These are phyloP conservation scores for Grammomys dolichurus DNA, from an alignment of 2,113 vertebrate genomes.

Conservation along the genomic window DNA sequence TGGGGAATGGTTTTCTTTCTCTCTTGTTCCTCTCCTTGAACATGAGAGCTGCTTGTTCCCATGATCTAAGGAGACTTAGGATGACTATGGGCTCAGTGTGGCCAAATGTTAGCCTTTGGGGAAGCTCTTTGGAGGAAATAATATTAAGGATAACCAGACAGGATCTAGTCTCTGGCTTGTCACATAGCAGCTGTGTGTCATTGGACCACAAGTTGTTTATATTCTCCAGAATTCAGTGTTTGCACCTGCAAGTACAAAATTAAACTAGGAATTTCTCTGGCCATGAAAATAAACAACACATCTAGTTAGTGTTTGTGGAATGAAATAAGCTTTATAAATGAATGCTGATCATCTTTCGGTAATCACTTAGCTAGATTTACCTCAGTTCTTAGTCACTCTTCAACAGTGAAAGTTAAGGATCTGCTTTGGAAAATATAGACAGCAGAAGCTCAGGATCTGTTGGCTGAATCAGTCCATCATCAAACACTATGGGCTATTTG, in stretches of 20 bases:
- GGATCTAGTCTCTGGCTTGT: background rate
- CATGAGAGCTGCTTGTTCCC: background rate
- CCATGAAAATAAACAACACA: background rate
- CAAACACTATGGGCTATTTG: background rate
- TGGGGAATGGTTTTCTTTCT: background rate
- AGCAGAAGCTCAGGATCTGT: background rate
- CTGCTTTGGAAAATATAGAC: background rate
- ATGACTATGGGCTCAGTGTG: background rate
- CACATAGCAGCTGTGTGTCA: background rate
- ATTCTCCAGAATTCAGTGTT: background rate
- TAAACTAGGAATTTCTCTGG: slow-evolving; percentile 18
- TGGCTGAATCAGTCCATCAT: background rate
- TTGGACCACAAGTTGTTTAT: background rate
- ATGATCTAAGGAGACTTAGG: no score
- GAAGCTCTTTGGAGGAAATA: background rate
- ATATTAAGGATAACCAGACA: background rate
- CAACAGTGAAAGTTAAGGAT: background rate
- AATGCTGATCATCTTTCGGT: background rate
- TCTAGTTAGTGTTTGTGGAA: background rate
- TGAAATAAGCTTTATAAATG: background rate
- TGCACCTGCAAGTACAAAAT: background rate
- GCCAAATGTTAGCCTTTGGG: background rate
- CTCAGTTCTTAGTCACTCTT: background rate
- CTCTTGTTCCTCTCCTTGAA: no score
- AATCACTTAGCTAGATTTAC: background rate